Percentiles rank a stretch among this genome's conserved stretches.
These are phyloP conservation scores for Gibbula magus DNA, from an alignment of 2,888 invertebrate species.

Conservation along the genomic window DNA sequence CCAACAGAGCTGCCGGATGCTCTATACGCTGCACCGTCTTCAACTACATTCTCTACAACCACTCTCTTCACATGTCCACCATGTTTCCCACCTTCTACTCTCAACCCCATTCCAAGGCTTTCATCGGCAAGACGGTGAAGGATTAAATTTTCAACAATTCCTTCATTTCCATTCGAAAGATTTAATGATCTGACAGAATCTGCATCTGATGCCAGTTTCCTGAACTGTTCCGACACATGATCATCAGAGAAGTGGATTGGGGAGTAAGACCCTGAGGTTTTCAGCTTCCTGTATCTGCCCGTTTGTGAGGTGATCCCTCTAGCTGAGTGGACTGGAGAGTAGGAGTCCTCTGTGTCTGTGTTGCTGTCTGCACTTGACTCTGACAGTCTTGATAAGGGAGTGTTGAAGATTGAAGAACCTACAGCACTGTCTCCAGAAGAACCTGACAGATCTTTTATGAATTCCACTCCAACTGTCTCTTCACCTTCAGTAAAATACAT, in stretches of 20 bases:
- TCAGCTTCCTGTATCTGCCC: background rate
- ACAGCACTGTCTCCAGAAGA: conserved; percentile 12
- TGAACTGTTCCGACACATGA: conserved; percentile 13
- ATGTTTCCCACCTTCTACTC: conserved; percentile 92
- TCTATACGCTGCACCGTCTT: conserved; percentile 68
- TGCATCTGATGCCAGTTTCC: background rate
- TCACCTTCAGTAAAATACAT: background rate
- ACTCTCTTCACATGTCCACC: conserved; percentile 86
- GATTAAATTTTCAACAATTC: conserved; percentile 79
- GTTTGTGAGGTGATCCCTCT: background rate
- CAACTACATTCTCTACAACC: conserved; percentile 79
- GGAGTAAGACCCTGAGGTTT: background rate
- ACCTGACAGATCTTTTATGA: background rate
- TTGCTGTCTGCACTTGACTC: conserved; percentile 18
- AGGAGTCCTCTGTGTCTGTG: conserved; percentile 25
- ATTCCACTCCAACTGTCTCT: background rate
- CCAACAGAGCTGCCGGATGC: conserved; percentile 61
- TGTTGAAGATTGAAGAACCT: background rate
- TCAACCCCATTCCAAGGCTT: conserved; percentile 90
- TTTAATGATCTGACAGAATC: conserved; percentile 7
- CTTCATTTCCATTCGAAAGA: background rate
- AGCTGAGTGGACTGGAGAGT: background rate
- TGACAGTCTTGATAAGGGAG: background rate
- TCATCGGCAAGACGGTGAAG: conserved; percentile 92
- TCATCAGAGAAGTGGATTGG: background rate